Base-by-base conservation (phyloP, 2,113 vertebrate species). In the Thymallus thymallus region DNA sequence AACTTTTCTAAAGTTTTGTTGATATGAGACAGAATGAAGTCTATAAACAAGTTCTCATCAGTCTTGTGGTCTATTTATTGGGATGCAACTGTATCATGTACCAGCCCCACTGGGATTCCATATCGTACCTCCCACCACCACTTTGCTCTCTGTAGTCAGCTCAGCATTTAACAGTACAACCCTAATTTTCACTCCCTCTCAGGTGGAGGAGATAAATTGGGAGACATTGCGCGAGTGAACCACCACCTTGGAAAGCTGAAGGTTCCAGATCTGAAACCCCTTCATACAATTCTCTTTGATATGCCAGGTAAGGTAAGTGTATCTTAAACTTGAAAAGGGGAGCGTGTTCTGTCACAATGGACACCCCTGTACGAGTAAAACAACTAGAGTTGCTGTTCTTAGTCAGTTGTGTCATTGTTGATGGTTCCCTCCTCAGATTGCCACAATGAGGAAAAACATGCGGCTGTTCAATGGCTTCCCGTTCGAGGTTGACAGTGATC, bases 281-380 rank as follows among this genome's bases (percentile, higher is more conserved):
- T 99, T 45, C 97, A 99, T 86, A 92, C 93, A 88, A 93, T 99
- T 73, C 88, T 99, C 77, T 99, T 96, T 80, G 97, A 98, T 90
- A 91, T 97, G 32, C 97, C 95, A 0, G 98, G 98, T 86, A 95
- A 96, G 87, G 98, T 99, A 94, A 94, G 90, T 81, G 13, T 75
- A 63, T 18, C 6, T 78, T 80, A n/a, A 30, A 0, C 76, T 35
- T 75, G 22, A 10, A 1, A 60, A 22, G 10, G 56, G n/a, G 51
- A 55, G 1, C 3, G 35, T 23, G n/a, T n/a, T 7, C 3, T n/a
- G n/a, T 22, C 56, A n/a, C 18, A 60, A 9, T 60, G 56, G n/a
- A 60, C 56, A 60, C n/a, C 5, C n/a, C 20, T 22, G n/a, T 60
- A n/a, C 23, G n/a, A 3, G 6, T 18, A 51, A 18, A 51, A 4